Base-by-base conservation (phyloP, 1,140 invertebrate species). In the Cherax quadricarinatus region DNA sequence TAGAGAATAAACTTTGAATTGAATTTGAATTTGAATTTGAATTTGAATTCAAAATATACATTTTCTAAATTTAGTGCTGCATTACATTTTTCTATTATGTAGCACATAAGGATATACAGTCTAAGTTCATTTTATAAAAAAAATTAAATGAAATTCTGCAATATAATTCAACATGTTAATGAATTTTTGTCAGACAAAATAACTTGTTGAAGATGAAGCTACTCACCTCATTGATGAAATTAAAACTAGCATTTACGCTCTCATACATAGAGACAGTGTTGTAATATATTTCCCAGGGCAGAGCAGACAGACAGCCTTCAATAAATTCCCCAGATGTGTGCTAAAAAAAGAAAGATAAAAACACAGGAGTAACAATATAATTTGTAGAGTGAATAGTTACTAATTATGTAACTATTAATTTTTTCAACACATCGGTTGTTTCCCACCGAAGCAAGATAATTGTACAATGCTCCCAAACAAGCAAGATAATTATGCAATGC, bases 221-320 rank as follows among this genome's bases (percentile, higher is more conserved):
- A 85, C 93, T 91, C 16, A 91, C 93, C 48, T 88, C 86, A 86
- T 84, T 91, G 53, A 93, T 93, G 79, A 93, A 93, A 80, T 93
- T 93, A 83, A 93, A 93, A 86, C 93, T 93, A 48, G 93, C 93
- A 85, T 93, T 88, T 53, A 93, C 89, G 51, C 53, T 83, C 48
- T 93, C 88, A 62, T 93, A 93, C 88, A 93, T 79, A 53, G 93
- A 88, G 86, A 93, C 62, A 30, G 92, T 93, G 73, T 91, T 93
- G 89, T 85, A 91, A 80, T 87, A 93, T n/a, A 93, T 88, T 86
- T 91, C 93, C 93, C 93, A 91, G 24, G 93, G 93, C 1, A 93
- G 78, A 24, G 87, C 89, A 24, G 86, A 60, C 21, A 93, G 80
- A 62, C 93, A 91, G 1, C 93, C 93, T 66, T 93, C 93, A 84